phyloP scores from a whole-genome alignment of 2,797 vertebrate species.

The Hapalemur alaotrensis region DNA sequence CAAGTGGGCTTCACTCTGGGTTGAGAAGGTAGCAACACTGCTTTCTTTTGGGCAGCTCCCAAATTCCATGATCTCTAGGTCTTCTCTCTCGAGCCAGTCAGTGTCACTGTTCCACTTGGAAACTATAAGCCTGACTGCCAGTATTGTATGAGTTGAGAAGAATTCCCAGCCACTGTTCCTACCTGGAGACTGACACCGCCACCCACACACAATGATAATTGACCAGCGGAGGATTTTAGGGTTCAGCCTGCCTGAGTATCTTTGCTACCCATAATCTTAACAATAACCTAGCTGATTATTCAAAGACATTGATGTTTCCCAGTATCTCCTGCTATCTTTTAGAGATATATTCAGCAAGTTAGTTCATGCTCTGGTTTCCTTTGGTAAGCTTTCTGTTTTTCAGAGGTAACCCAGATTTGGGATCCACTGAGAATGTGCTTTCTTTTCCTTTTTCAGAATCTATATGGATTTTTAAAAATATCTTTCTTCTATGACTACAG shows the following conservation, averaged over 20 bases:
- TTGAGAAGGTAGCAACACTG: not conserved
- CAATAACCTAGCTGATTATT: not conserved
- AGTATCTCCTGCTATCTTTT: not conserved
- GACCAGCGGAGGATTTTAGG: not conserved
- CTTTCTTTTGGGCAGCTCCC: not conserved
- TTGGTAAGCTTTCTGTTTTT: not conserved
- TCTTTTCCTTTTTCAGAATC: not conserved
- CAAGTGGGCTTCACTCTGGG: not conserved
- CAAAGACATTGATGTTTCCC: not conserved
- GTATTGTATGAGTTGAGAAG: not conserved
- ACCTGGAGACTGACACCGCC: not conserved
- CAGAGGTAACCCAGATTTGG: not conserved
- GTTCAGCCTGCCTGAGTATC: not conserved
- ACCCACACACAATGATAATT: not conserved
- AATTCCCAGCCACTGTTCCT: not conserved
- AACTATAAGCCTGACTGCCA: not conserved
- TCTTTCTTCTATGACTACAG: not conserved
- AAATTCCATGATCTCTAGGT: no score
- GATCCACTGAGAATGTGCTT: not conserved
- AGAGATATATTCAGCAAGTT: not conserved
- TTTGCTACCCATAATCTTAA: not conserved
- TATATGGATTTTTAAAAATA: not conserved
- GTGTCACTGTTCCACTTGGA: not conserved
- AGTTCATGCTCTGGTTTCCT: not conserved
- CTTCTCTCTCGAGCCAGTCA: not conserved